These are phyloP conservation scores for Crotalus helleri DNA, from an alignment of 2,113 vertebrate species.

Conservation along the genomic window DNA sequence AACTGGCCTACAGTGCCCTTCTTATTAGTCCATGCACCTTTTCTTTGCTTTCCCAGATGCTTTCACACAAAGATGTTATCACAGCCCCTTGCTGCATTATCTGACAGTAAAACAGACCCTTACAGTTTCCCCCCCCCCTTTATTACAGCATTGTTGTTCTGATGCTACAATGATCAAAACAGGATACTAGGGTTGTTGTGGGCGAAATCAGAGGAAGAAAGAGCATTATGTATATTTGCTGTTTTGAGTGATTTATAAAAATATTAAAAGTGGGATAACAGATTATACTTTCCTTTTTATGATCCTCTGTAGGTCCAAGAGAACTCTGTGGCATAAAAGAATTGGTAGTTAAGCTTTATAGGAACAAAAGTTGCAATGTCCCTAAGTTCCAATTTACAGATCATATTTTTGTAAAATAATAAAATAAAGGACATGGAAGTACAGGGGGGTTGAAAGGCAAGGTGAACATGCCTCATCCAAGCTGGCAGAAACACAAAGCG, in stretches of 20 bases:
- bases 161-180: background rate
- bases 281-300: background rate
- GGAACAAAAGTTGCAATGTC: background rate
- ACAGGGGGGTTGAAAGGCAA: background rate
- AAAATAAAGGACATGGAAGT: background rate
- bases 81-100: background rate
- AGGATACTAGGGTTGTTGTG: background rate
- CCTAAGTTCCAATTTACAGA: background rate
- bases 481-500: background rate
- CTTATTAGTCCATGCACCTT: background rate
- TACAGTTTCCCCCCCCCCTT: background rate
- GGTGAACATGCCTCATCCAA: background rate
- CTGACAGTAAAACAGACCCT: background rate
- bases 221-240: background rate
- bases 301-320: background rate
- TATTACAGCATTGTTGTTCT: background rate
- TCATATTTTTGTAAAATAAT: background rate
- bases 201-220: background rate
- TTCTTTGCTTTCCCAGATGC: background rate
- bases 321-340: background rate
- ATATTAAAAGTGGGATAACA: background rate
- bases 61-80: background rate
- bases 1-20: background rate
- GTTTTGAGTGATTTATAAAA: background rate
- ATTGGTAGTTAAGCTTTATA: background rate